Base-by-base conservation (phyloP, 1,140 invertebrate species). In the Camponotus pennsylvanicus region DNA sequence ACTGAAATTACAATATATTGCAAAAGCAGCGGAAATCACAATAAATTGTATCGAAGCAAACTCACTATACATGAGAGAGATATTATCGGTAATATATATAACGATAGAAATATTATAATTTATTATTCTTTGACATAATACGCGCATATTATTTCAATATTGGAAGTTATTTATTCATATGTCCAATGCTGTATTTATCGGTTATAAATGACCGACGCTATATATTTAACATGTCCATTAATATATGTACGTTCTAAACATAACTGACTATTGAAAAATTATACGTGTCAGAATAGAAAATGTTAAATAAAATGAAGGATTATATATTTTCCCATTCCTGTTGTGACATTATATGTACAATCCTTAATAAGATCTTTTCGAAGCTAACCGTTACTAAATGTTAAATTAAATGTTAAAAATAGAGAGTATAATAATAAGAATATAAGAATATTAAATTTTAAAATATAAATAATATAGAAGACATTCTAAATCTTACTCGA, bases 21-120 rank as follows among this genome's bases (percentile, higher is more conserved):
- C 78, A 55, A 55, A 55, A 55, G 34, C 77, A 57, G 2, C 64
- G 37, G 66, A 57, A 80, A 80, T 80, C 49, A 70, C 34, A 57
- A 80, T 80, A 80, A 80, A 80, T 80, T 80, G 66, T n/a, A 66
- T 80, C 21, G 57, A 42, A 67, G 27, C 13, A 57, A 70, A 55
- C 37, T 70, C n/a, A 15, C 49, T 15, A 1, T 3, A 15, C 9
- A 57, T 7, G 21, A 80, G 21, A 80, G 34, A 80, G 21, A 57
- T 57, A 59, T 15, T 52, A 64, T 69, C 45, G 21, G n/a, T 18
- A 45, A 64, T 78, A 66, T 49, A 42, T 61, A 34, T 77, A 27
- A 79, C 77, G 52, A 70, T 80, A 57, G n/a, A 45, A 67, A 80
- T 52, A 52, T 52, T 18, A 52, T 70, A n/a, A 80, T 80, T 80